Conservation (phyloP, 2,888 invertebrate species). For the Antitype chi region DNA sequence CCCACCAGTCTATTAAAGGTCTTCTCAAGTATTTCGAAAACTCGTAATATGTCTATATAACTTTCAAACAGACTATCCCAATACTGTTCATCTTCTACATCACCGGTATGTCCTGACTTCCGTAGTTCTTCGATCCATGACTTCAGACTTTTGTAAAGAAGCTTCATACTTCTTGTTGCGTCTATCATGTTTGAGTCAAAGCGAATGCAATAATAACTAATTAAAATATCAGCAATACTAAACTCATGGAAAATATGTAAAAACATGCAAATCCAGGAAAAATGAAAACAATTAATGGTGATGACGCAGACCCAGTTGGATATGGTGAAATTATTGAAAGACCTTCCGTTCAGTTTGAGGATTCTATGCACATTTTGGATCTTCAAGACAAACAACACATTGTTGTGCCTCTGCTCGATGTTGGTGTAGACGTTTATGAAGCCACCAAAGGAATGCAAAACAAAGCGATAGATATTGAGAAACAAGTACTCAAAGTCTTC, state of each 20-base stretch:
- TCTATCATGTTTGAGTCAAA: slow-evolving; percentile 29
- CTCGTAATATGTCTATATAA: slow-evolving; percentile 10
- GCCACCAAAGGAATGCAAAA: neutral
- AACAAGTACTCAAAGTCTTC: slow-evolving; percentile 1
- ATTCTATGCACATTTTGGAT: slow-evolving; percentile 23
- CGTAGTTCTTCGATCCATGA: slow-evolving; percentile 9
- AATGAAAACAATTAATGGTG: slow-evolving; percentile 11
- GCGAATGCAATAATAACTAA: neutral
- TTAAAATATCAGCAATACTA: neutral
- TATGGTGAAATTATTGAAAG: slow-evolving; percentile 1
- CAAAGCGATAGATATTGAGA: neutral
- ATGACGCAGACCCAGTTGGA: slow-evolving; percentile 24
- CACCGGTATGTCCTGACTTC: slow-evolving; percentile 4
- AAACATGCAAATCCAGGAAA: neutral
- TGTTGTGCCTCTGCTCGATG: slow-evolving; percentile 20
- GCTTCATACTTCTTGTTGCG: slow-evolving; percentile 9
- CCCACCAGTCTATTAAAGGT: slow-evolving; percentile 11
- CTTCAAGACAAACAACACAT: slow-evolving; percentile 33
- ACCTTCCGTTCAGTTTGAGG: slow-evolving; percentile 10
- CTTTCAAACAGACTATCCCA: slow-evolving; percentile 25
- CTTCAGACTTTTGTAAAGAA: neutral
- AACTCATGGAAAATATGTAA: neutral
- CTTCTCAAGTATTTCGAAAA: slow-evolving; percentile 31
- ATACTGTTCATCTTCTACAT: slow-evolving; percentile 2
- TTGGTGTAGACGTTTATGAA: slow-evolving; percentile 7